Percentiles rank a stretch among this genome's conserved stretches.
Conservation (phyloP, 2,797 vertebrate genomes). For the Dendrocincla tyrannina region DNA sequence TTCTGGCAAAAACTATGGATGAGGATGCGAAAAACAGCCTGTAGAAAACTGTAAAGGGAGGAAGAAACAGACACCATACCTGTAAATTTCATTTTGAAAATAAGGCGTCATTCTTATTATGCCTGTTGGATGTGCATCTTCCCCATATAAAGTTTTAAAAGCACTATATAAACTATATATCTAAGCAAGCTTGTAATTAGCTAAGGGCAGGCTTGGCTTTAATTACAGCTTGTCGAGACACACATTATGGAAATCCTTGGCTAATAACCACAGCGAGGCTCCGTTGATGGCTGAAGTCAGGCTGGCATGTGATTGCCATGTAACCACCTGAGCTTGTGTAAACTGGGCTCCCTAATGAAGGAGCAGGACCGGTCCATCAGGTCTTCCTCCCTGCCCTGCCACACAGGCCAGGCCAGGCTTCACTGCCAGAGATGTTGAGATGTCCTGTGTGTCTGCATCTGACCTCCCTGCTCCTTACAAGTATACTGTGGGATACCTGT, state of each 20-base stretch:
- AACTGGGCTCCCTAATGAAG: not conserved
- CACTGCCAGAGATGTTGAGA: not conserved
- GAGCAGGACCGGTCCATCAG: not conserved
- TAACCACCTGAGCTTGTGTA: not conserved
- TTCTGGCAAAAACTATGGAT: not conserved
- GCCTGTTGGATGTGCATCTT: slow-evolving; percentile 46
- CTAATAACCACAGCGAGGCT: slow-evolving; percentile 42
- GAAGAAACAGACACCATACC: slow-evolving; percentile 20
- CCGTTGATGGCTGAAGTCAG: slow-evolving; percentile 27
- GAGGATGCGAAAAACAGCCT: not conserved
- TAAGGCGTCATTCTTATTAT: not conserved
- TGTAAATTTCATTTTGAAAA: slow-evolving; percentile 22
- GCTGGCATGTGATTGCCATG: not conserved
- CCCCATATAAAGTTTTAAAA: not conserved
- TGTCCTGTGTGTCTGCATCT: not conserved
- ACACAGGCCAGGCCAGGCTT: not conserved
- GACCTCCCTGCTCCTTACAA: not conserved
- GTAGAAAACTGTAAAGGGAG: not conserved
- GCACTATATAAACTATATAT: slow-evolving; percentile 50
- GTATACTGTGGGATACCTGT: not conserved
- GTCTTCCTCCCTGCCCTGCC: not conserved
- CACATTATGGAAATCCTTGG: slow-evolving; percentile 48
- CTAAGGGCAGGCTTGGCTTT: slow-evolving; percentile 34
- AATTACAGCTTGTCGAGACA: slow-evolving; percentile 56
- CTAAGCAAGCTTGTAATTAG: slow-evolving; percentile 59